phyloP scores from a whole-genome alignment of 1,140 invertebrate species.

The Philotrypesis tridentata region DNA sequence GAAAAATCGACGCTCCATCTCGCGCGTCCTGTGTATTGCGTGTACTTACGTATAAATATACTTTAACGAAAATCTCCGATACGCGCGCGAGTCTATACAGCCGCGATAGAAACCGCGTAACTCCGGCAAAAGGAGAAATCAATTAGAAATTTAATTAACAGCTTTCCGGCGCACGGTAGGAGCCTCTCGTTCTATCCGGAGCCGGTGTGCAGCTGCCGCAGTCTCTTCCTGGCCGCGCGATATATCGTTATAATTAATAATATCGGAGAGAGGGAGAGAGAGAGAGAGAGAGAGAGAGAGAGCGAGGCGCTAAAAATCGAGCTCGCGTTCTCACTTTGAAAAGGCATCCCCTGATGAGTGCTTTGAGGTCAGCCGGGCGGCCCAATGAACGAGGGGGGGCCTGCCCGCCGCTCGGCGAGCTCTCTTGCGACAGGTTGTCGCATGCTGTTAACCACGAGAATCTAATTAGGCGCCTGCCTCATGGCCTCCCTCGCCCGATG shows the following conservation, averaged over 20 bases:
- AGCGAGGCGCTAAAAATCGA: not conserved
- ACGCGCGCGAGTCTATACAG: no score
- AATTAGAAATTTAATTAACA: slow-evolving; percentile 28
- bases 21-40: no score
- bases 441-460: slow-evolving; percentile 51
- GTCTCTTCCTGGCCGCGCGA: not conserved
- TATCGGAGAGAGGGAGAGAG: not conserved
- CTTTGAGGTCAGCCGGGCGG: slow-evolving; percentile 27
- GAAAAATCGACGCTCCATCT: not conserved
- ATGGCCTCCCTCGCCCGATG: not conserved
- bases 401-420: not conserved
- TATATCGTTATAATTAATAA: slow-evolving; percentile 27
- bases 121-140: not conserved
- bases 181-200: not conserved
- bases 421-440: slow-evolving; percentile 50
- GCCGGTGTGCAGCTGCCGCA: not conserved
- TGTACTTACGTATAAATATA: no score
- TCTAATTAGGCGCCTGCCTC: slow-evolving; percentile 57
- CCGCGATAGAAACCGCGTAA: not conserved
- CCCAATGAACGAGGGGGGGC: slow-evolving; percentile 12
- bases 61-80: not conserved
- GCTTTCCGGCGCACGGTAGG: not conserved
- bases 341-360: not conserved
- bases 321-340: slow-evolving; percentile 1
- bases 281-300: not conserved